Conservation (phyloP, 2,888 invertebrate species). For the Onthophagus sagittarius region DNA sequence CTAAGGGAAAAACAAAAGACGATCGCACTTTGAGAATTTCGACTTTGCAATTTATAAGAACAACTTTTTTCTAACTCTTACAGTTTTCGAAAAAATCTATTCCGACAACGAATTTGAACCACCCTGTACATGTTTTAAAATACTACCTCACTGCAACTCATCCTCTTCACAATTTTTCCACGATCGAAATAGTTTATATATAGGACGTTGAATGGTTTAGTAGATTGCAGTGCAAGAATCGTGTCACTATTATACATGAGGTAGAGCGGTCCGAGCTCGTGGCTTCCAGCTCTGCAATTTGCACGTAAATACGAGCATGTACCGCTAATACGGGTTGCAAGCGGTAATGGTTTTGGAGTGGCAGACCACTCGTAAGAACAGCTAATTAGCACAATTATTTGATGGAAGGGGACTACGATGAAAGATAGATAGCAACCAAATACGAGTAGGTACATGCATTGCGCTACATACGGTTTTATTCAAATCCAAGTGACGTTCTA, state of each 20-base stretch:
- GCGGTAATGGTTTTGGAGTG: constrained; percentile 17
- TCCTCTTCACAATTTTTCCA: constrained; percentile 18
- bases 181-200: constrained; percentile 32
- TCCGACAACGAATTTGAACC: no score
- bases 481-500: neutral
- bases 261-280: neutral
- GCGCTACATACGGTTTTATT: neutral
- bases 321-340: constrained; percentile 20
- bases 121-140: no score
- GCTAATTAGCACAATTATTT: neutral
- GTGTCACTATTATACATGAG: constrained; percentile 23
- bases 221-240: constrained; percentile 26
- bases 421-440: neutral
- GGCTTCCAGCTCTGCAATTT: constrained; percentile 24
- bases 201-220: constrained; percentile 28
- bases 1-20: no score
- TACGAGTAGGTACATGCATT: neutral
- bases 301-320: constrained; percentile 21
- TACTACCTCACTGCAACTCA: neutral
- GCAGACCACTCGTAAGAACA: neutral
- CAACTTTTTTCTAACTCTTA: no score
- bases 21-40: no score
- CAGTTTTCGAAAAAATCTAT: no score
- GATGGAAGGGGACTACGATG: neutral
- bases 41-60: no score